Percentiles rank a stretch among this genome's conserved stretches.
phyloP scores from a whole-genome alignment of 64 coral and sea anemone species.

The Stylophora pistillata region DNA sequence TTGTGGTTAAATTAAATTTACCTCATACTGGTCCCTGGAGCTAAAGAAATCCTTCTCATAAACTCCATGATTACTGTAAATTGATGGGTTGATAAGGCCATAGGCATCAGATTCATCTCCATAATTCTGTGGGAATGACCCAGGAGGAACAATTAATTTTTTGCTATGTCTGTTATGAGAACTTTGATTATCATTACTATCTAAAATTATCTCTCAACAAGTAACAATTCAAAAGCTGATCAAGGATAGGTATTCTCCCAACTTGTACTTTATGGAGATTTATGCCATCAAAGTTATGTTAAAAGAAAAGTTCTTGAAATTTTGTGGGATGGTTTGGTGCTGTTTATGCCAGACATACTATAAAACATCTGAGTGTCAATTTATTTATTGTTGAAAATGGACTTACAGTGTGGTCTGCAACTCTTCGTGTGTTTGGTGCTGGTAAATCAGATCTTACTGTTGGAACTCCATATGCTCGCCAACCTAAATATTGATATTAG shows the following conservation, averaged over 20 bases:
- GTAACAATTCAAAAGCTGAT: too few relatives aligned
- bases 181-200: too few relatives aligned
- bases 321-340: too few relatives aligned
- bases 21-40: slow-evolving; percentile 88
- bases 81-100: slow-evolving; percentile 95
- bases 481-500: slow-evolving; percentile 62
- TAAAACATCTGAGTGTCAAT: too few relatives aligned
- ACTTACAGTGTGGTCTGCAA: slow-evolving; percentile 88
- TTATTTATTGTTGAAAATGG: too few relatives aligned
- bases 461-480: slow-evolving; percentile 92
- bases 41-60: slow-evolving; percentile 98
- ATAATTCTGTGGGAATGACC: slow-evolving; percentile 79
- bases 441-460: slow-evolving; percentile 92
- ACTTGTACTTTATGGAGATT: too few relatives aligned
- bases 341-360: too few relatives aligned
- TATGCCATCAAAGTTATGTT: too few relatives aligned
- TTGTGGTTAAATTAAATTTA: not conserved
- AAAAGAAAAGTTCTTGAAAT: too few relatives aligned
- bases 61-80: slow-evolving; percentile 92
- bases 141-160: not conserved
- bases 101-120: slow-evolving; percentile 99
- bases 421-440: slow-evolving; percentile 86
- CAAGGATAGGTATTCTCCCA: too few relatives aligned
- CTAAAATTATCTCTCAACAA: too few relatives aligned
- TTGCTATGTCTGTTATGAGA: too few relatives aligned